Conservation (phyloP, 2,113 vertebrate species). For the Petromus typicus region DNA sequence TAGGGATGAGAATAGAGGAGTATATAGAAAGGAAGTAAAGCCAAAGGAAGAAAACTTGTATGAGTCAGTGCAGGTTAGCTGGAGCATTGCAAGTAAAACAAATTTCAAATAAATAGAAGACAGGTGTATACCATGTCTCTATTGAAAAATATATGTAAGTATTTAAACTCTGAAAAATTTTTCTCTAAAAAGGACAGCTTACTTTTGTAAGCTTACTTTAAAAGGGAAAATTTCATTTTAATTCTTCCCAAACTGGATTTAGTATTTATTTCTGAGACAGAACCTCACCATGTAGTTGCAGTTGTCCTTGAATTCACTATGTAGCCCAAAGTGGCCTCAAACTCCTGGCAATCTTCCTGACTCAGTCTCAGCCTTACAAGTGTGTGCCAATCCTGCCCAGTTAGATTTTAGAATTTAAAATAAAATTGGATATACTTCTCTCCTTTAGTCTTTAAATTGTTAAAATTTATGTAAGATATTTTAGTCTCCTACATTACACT, state of each 20-base stretch:
- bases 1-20: background rate
- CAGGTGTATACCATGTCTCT: background rate
- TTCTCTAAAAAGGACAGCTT: background rate
- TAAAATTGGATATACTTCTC: background rate
- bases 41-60: background rate
- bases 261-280: background rate
- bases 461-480: background rate
- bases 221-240: background rate
- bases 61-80: background rate
- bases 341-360: background rate
- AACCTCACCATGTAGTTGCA: background rate
- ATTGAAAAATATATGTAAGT: background rate
- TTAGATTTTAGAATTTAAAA: constrained; percentile 29
- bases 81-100: background rate
- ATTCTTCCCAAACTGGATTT: background rate
- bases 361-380: background rate
- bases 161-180: background rate
- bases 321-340: background rate
- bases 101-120: constrained; percentile 17
- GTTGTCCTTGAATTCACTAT: background rate
- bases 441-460: constrained; percentile 25
- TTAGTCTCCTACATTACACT: background rate
- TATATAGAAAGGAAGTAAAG: background rate
- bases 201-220: background rate
- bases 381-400: background rate